These are phyloP conservation scores for Tubiluchus corallicola DNA, from an alignment of 2,888 invertebrate species.

Conservation along the genomic window DNA sequence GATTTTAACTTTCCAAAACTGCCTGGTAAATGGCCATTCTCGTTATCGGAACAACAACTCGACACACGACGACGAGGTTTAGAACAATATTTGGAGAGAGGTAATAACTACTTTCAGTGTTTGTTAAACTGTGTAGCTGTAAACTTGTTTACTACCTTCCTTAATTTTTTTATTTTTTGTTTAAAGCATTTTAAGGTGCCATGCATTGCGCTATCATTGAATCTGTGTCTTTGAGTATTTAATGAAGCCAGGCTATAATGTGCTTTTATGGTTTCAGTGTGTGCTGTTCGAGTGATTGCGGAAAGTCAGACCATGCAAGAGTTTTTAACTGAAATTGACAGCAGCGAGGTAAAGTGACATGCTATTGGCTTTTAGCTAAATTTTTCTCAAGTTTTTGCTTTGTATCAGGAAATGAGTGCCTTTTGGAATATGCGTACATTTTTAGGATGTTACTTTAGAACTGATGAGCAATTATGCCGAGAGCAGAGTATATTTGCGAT, in stretches of 20 bases:
- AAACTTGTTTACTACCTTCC: too few relatives aligned
- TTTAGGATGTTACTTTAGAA: too few relatives aligned
- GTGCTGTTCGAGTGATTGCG: constrained; percentile 91
- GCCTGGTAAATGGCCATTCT: constrained; percentile 97
- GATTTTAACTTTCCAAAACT: constrained; percentile 92
- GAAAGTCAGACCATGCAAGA: constrained; percentile 94
- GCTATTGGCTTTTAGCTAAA: too few relatives aligned
- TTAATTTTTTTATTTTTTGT: too few relatives aligned
- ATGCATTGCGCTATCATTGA: not conserved
- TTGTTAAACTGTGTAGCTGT: not conserved
- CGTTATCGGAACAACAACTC: constrained; percentile 88
- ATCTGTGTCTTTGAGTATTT: not conserved
- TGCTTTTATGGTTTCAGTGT: constrained; percentile 37
- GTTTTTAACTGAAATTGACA: constrained; percentile 74
- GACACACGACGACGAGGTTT: constrained; percentile 81
- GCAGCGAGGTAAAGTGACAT: constrained; percentile 24
- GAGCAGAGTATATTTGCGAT: too few relatives aligned
- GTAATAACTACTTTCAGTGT: constrained; percentile 19
- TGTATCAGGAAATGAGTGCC: too few relatives aligned
- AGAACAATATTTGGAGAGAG: constrained; percentile 90
- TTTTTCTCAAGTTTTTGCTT: too few relatives aligned
- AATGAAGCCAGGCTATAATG: too few relatives aligned
- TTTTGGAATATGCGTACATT: too few relatives aligned
- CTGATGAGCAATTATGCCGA: too few relatives aligned
- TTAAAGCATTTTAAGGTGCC: too few relatives aligned